A percentile compares a stretch with the other conserved stretches of the same genome.
Evolutionary conservation across 2,888 invertebrate genomes (phyloP).

Genomic region (Xanthia togata): DNA sequence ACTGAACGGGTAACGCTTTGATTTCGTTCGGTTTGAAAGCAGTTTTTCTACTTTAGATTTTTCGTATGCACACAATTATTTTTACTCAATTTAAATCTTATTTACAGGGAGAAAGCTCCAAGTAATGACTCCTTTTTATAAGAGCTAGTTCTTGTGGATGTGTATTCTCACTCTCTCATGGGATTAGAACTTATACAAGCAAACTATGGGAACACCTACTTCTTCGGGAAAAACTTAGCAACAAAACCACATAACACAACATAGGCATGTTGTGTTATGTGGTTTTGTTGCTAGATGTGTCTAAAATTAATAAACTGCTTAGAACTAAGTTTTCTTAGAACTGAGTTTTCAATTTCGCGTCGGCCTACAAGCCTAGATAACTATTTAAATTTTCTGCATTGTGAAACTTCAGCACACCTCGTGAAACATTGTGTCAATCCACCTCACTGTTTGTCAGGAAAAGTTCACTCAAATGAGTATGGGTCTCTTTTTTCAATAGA

Average conservation of each 20-base stretch:
- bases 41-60: conserved; percentile 17
- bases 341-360: conserved; percentile 6
- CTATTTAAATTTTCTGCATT: conserved; percentile 45
- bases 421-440: conserved; percentile 48
- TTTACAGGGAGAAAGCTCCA: conserved; percentile 7
- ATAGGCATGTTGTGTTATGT: background rate
- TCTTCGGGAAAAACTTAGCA: background rate
- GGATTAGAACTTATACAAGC: background rate
- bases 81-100: background rate
- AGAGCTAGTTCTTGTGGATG: background rate
- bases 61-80: background rate
- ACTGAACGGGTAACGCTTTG: conserved; percentile 7
- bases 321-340: conserved; percentile 7
- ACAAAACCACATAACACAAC: no score
- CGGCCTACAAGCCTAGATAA: conserved; percentile 29
- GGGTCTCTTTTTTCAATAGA: background rate
- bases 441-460: conserved; percentile 25
- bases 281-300: background rate
- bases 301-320: background rate
- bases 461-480: background rate
- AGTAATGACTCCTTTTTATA: background rate
- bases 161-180: background rate
- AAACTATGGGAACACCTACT: background rate
- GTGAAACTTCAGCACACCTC: conserved; percentile 17
- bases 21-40: conserved; percentile 19